phyloP scores from a whole-genome alignment of 2,113 vertebrate species.

The Bujurquina vittata region DNA sequence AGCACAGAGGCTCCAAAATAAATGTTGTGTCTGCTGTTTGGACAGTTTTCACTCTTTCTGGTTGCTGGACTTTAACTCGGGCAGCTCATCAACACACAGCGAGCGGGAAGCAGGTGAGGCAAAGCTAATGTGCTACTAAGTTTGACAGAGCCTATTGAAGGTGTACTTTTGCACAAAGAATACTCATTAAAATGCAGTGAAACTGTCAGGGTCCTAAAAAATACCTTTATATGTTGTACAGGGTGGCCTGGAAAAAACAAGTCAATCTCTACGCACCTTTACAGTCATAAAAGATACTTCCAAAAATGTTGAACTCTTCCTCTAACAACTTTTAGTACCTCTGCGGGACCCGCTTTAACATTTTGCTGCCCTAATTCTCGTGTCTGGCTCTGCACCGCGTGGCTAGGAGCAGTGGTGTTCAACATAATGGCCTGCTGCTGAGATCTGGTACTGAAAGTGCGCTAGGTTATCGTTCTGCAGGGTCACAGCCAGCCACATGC shows the following conservation, averaged over 20 bases:
- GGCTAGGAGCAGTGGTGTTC: not conserved
- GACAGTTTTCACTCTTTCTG: not conserved
- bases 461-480: conserved; percentile 18
- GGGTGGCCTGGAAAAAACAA: no score
- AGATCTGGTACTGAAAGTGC: not conserved
- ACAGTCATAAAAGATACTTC: not conserved
- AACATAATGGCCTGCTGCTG: conserved; percentile 23
- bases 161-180: not conserved
- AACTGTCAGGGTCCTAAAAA: not conserved
- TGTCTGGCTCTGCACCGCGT: not conserved
- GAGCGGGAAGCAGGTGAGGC: not conserved
- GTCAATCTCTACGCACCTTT: not conserved
- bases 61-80: not conserved
- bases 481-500: conserved; percentile 27
- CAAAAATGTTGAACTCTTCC: no score
- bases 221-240: not conserved
- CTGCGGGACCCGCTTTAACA: not conserved
- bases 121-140: no score
- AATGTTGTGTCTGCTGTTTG: not conserved
- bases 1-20: not conserved
- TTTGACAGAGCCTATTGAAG: no score
- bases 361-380: not conserved
- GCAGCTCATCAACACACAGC: accelerated
- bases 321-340: not conserved
- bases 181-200: not conserved